phyloP scores from a whole-genome alignment of 2,888 invertebrate species.

The Apamea crenata region DNA sequence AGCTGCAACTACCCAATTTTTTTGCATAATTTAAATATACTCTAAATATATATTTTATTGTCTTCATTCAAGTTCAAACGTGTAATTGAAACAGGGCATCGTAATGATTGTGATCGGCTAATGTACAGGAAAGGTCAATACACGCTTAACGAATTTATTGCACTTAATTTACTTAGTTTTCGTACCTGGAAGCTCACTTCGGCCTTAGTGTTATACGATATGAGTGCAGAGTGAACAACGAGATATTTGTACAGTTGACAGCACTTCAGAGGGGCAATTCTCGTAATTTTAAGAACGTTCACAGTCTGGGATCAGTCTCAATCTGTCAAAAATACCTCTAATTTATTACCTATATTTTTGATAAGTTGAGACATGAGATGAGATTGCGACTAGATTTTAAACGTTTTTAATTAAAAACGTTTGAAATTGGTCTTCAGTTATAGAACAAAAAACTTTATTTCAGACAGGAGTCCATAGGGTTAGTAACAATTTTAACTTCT shows the following conservation, averaged over 20 bases:
- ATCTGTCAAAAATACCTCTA: not conserved
- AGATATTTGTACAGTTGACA: not conserved
- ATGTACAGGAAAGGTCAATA: slow-evolving; percentile 17
- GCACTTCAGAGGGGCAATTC: not conserved
- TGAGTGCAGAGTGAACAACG: not conserved
- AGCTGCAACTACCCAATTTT: not conserved
- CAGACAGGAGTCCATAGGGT: not conserved
- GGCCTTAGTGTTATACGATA: not conserved
- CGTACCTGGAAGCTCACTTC: slow-evolving; percentile 2
- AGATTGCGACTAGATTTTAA: too few relatives aligned
- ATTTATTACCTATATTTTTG: too few relatives aligned
- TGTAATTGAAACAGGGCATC: not conserved
- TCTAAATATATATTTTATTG: not conserved
- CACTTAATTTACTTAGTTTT: not conserved
- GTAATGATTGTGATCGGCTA: not conserved
- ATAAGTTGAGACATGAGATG: too few relatives aligned
- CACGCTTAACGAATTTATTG: slow-evolving; percentile 16
- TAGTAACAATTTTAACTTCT: not conserved
- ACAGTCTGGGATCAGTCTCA: too few relatives aligned
- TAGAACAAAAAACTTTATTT: too few relatives aligned
- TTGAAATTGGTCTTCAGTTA: too few relatives aligned
- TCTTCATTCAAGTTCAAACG: not conserved
- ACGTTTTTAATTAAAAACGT: not conserved
- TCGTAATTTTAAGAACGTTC: too few relatives aligned
- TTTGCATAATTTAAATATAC: not conserved